Percentiles rank a stretch among this genome's conserved stretches.
Conservation (phyloP, 2,888 invertebrate genomes). For the Hemistola chrysoprasaria region DNA sequence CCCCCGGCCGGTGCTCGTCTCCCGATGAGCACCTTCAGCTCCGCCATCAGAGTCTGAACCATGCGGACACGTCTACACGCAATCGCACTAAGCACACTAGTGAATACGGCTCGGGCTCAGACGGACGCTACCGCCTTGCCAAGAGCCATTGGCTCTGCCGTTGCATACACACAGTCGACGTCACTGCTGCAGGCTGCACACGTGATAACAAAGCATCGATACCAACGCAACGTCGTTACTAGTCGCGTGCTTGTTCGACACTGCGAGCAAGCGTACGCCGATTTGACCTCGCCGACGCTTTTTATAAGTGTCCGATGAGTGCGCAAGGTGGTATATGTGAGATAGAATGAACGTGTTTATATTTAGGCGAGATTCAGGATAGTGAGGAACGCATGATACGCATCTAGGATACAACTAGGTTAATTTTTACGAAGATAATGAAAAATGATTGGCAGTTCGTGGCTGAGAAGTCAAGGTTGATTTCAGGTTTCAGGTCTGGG, state of each 20-base stretch:
- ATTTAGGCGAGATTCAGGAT: constrained; percentile 65
- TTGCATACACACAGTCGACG: constrained; percentile 68
- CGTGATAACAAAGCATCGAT: constrained; percentile 70
- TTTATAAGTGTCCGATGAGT: constrained; percentile 78
- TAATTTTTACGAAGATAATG: constrained; percentile 13
- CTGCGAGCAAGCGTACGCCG: constrained; percentile 57
- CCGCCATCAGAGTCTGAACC: constrained; percentile 79
- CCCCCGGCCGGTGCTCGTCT: constrained; percentile 70
- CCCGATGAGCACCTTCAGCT: constrained; percentile 78
- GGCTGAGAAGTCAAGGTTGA: constrained; percentile 33
- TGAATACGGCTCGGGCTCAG: constrained; percentile 58
- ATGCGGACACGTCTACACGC: constrained; percentile 73
- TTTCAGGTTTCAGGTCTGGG: constrained; percentile 23
- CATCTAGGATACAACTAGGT: constrained; percentile 34
- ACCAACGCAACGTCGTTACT: constrained; percentile 70
- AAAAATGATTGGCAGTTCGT: constrained; percentile 5
- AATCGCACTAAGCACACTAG: constrained; percentile 63
- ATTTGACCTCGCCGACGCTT: constrained; percentile 75
- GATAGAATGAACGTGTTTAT: constrained; percentile 61
- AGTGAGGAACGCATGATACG: constrained; percentile 49
- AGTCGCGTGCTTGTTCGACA: constrained; percentile 72
- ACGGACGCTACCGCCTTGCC: constrained; percentile 63
- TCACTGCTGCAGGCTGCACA: constrained; percentile 71
- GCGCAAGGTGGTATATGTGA: constrained; percentile 68
- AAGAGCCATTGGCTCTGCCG: constrained; percentile 73